Base-by-base conservation (phyloP, 2,797 vertebrate genomes). In the Pelochelys cantorii region DNA sequence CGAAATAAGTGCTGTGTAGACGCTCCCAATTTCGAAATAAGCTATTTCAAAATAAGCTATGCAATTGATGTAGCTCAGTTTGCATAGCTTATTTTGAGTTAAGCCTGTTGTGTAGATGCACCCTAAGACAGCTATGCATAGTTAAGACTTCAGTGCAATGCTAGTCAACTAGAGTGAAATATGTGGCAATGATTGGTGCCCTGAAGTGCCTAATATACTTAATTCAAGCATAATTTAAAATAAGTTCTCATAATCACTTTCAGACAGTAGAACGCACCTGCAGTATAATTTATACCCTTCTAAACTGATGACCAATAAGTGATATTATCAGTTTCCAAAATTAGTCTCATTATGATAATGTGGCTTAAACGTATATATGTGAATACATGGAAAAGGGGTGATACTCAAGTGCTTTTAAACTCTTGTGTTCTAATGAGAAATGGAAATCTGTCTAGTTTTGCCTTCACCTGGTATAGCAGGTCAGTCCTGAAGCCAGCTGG, bases 141-240 rank as follows among this genome's bases (percentile, higher is more conserved):
- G 20, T 90, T 90, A 14, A 29, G 79, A 3, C 93, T 84, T 82
- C 81, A 91, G 75, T 94, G 89, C 62, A 56, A 15, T 88, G 87
- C 77, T 0, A 37, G 81, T 94, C 55, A 57, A 12, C 93, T 88
- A 93, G 57, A 59, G 81, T 56, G 62, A 94, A 89, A 1, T 4
- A 88, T 53, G 37, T 81, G 81, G 75, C 62, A 93, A 14, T 79
- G 62, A 71, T n/a, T 82, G 81, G 59, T 37, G 60, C 60, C 20
- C n/a, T 22, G 34, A 37, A 18, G 17, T 85, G 75, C 62, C 81
- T 90, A 89, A 83, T 81, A 52, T 9, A 71, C 79, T 60, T 71
- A 94, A 86, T 22, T 92, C 78, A 92, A 88, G 87, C 52, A 5
- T 90, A 42, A 80, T 65, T 37, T 31, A 89, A 90, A 52, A 89